phyloP scores from a whole-genome alignment of 2,113 vertebrate species.

The Nothocercus julius region DNA sequence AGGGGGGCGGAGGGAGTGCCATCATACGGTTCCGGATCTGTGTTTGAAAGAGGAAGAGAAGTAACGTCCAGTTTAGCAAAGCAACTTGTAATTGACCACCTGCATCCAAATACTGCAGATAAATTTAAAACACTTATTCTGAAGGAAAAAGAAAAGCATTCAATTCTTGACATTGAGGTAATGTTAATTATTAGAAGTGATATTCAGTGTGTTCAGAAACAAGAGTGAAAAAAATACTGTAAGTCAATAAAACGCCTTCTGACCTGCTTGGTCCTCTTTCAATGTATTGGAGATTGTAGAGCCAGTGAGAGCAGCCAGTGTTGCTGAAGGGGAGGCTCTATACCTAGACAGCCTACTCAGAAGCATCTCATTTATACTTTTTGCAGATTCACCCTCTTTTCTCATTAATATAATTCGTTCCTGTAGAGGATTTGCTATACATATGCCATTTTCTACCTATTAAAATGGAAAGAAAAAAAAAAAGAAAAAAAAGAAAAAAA shows the following conservation, averaged over 20 bases:
- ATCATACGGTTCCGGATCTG: background rate
- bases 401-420: constrained; percentile 93
- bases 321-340: constrained; percentile 94
- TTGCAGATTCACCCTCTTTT: constrained; percentile 97
- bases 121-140: background rate
- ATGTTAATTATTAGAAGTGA: background rate
- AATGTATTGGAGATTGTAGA: constrained; percentile 96
- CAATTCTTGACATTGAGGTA: rapidly evolving
- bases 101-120: rapidly evolving
- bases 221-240: background rate
- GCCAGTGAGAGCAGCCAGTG: constrained; percentile 94
- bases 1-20: background rate
- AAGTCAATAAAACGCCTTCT: background rate
- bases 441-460: constrained; percentile 89
- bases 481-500: background rate
- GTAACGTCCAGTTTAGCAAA: background rate
- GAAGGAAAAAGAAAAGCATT: background rate
- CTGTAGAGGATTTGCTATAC: constrained; percentile 87
- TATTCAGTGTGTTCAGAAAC: background rate
- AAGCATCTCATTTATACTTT: constrained; percentile 98
- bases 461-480: background rate
- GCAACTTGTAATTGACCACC: background rate
- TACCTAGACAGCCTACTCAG: constrained; percentile 96
- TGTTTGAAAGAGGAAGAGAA: background rate
- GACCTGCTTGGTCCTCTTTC: constrained; percentile 97